These are phyloP conservation scores for Benthosema pterotum DNA, from an alignment of 2,797 vertebrate species.

Conservation along the genomic window DNA sequence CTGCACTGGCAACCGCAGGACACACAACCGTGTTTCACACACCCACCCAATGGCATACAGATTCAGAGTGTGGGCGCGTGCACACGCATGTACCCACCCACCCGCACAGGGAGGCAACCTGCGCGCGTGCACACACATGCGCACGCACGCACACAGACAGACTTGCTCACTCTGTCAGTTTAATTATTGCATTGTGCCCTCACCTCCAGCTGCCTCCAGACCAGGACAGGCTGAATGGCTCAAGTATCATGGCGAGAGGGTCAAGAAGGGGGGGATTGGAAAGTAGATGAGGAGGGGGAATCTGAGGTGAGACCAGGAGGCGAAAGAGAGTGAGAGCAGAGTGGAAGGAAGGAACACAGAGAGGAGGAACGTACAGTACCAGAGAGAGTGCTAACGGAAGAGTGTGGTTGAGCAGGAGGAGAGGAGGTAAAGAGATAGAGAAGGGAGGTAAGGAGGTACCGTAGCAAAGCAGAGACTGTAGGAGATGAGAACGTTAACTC, in stretches of 20 bases:
- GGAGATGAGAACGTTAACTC: neutral
- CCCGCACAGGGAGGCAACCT: neutral
- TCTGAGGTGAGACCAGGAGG: neutral
- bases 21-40: neutral
- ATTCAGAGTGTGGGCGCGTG: conserved; percentile 17
- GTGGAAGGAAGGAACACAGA: neutral
- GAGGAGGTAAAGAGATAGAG: neutral
- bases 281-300: neutral
- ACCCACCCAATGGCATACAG: neutral
- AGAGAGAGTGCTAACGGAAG: neutral
- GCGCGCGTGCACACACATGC: conserved; percentile 1
- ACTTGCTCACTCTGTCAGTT: conserved; percentile 4
- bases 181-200: conserved; percentile 28
- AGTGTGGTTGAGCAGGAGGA: neutral
- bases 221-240: conserved; percentile 9
- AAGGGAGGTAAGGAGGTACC: neutral
- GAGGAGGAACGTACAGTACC: neutral
- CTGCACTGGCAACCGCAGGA: neutral
- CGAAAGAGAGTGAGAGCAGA: neutral
- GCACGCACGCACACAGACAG: neutral
- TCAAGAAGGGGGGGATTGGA: neutral
- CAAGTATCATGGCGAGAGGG: neutral
- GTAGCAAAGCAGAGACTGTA: no score
- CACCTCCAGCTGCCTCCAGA: conserved; percentile 13
- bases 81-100: neutral